Conservation (phyloP, 2,113 vertebrate species). For the Microcebus murinus region DNA sequence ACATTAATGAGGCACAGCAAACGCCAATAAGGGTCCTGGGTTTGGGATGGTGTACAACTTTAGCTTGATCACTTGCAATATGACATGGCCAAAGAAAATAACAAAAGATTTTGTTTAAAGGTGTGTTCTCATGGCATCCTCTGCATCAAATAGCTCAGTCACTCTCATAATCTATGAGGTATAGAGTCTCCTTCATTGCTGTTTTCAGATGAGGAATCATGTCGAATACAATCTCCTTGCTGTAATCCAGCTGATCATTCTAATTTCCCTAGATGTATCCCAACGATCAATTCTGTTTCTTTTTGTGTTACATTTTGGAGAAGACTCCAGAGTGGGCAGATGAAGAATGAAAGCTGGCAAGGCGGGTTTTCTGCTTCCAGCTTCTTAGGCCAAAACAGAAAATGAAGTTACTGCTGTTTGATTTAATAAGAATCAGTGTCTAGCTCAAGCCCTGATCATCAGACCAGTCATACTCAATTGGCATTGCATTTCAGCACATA, state of each 20-base stretch:
- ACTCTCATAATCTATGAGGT: neutral
- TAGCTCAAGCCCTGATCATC: neutral
- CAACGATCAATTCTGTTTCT: neutral
- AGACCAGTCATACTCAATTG: constrained; percentile 16
- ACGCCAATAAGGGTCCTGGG: neutral
- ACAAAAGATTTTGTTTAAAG: neutral
- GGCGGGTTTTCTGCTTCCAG: constrained; percentile 48
- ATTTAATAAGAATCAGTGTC: constrained; percentile 66
- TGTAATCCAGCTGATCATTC: neutral
- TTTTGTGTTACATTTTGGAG: neutral
- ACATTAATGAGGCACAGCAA: neutral
- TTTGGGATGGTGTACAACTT: neutral
- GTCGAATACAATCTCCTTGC: neutral
- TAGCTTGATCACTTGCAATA: neutral
- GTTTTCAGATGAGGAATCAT: neutral
- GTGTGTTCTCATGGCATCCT: neutral
- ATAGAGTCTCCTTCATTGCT: neutral
- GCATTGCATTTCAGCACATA: neutral
- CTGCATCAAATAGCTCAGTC: neutral
- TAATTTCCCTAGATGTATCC: neutral
- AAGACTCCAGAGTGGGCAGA: constrained; percentile 12
- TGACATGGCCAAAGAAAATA: neutral
- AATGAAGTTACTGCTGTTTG: constrained; percentile 37
- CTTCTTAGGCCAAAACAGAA: constrained; percentile 30
- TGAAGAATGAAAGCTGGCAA: constrained; percentile 7